Base-by-base conservation (phyloP, 1,140 invertebrate genomes). In the Argopecten irradians region DNA sequence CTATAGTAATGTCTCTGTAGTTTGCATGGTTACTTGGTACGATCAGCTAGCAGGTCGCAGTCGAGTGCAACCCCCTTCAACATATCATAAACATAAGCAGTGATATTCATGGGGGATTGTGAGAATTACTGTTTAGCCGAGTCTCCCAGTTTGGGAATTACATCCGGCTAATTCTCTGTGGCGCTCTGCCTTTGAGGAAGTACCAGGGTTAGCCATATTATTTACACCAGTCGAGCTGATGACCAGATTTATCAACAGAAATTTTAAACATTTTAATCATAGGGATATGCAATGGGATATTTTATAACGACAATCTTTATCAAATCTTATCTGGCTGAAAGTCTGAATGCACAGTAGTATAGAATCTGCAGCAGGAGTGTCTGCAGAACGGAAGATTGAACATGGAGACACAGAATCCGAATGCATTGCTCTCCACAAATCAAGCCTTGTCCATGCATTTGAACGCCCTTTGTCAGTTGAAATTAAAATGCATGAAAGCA, bases 181-280 rank as follows among this genome's bases (percentile, higher is more conserved):
- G 55, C 55, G 55, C 55, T 71, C 55, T 71, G 55, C 55, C 55
- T 71, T 71, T 71, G 55, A 71, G 55, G n/a, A 71, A 71, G 55
- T 71, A 71, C 43, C 2, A 11, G 43, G 19, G 43, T 46, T 46
- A 71, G 55, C 55, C 55, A 71, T 28, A 71, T 71, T 71, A 71
- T 71, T 16, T 71, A 28, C 55, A 71, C 22, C 28, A 71, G 22
- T 11, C 22, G 55, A 71, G 55, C 55, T 71, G 55, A 71, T 71
- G 55, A 71, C 55, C 55, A 28, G 55, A 5, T 71, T 71, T 71
- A 71, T 71, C 55, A 71, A 71, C 55, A n/a, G 55, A 71, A 71
- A 71, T 71, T 71, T 71, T 28, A 71, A 71, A 71, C 55, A 71
- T 71, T 71, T 71, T 71, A 71, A 71, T 71, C 55, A 71, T 71